Conservation (phyloP, 2,888 invertebrate species). For the Philonicus albiceps region DNA sequence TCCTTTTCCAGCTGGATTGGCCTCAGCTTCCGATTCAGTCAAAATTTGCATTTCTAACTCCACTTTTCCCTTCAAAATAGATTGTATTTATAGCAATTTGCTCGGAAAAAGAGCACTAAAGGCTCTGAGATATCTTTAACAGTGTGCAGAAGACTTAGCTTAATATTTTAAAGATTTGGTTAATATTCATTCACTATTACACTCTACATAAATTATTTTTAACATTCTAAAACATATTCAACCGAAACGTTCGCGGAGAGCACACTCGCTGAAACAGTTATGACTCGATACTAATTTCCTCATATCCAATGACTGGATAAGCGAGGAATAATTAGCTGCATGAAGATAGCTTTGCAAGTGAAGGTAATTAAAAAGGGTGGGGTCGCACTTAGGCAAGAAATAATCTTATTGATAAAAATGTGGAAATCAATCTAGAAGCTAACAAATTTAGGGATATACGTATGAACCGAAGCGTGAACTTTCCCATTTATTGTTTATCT, state of each 20-base stretch:
- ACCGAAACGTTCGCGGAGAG: not conserved
- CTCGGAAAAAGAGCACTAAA: not conserved
- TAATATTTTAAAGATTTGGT: not conserved
- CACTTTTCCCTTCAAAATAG: slow-evolving; percentile 70
- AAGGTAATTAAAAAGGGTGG: not conserved
- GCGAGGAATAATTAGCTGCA: not conserved
- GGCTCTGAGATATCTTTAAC: not conserved
- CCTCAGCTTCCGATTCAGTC: slow-evolving; percentile 68
- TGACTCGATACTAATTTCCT: not conserved
- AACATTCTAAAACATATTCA: not conserved
- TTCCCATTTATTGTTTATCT: not conserved
- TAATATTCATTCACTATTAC: not conserved
- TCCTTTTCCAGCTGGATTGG: slow-evolving; percentile 72
- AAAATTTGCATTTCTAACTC: slow-evolving; percentile 73
- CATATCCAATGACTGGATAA: not conserved
- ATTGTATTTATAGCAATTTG: not conserved
- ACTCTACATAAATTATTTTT: not conserved
- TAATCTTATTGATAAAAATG: not conserved
- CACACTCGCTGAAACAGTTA: not conserved
- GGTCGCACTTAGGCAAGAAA: not conserved
- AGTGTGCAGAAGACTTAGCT: not conserved
- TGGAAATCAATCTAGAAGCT: not conserved
- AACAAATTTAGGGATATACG: not conserved
- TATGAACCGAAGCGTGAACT: not conserved
- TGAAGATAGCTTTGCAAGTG: not conserved